A percentile compares a stretch with the other conserved stretches of the same genome.
These are phyloP conservation scores for Hartigia nigra DNA, from an alignment of 2,888 invertebrate genomes.

Conservation along the genomic window DNA sequence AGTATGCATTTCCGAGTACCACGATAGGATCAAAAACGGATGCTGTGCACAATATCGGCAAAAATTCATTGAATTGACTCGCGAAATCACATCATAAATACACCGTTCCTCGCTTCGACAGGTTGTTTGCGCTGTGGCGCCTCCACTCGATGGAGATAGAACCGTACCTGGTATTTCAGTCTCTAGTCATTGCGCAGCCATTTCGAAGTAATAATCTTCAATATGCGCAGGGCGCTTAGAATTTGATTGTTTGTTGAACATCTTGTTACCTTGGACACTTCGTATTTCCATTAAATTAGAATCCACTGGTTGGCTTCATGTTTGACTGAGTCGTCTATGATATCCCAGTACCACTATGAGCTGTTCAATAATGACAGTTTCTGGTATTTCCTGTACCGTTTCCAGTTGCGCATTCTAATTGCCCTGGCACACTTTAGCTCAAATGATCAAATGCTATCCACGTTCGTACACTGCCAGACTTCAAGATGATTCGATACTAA, in stretches of 20 bases:
- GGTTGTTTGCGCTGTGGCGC: constrained; percentile 31
- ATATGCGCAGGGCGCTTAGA: neutral
- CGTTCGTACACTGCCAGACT: neutral
- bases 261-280: neutral
- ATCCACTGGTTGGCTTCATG: neutral
- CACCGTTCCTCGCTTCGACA: constrained; percentile 40
- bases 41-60: constrained; percentile 6
- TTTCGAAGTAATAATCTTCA: neutral
- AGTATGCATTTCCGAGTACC: neutral
- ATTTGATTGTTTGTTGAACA: neutral
- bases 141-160: constrained; percentile 19
- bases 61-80: constrained; percentile 30
- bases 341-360: neutral
- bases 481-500: neutral
- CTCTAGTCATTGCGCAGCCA: neutral
- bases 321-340: neutral
- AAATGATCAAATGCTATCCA: neutral
- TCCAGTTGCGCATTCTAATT: neutral
- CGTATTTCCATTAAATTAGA: neutral
- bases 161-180: constrained; percentile 17
- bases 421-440: neutral
- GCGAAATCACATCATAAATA: constrained; percentile 40
- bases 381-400: neutral
- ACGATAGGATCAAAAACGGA: neutral
- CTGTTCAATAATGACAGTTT: neutral